Evolutionary conservation across 35 echinoderm and acorn worm species (phyloP), one percentile per base, ranked within the genome.

Genomic region (Chiridota heheva): DNA sequence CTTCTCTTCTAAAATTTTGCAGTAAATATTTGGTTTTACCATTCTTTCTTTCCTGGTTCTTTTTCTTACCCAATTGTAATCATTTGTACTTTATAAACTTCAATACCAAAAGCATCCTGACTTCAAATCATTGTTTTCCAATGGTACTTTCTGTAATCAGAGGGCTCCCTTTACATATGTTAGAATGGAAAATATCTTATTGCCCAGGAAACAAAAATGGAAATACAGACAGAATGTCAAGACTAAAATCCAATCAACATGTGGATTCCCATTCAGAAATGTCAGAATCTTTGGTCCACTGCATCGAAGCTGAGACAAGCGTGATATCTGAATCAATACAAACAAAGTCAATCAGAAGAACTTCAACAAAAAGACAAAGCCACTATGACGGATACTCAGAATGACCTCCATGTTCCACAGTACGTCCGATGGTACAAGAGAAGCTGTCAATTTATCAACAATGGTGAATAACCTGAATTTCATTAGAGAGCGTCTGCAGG

Each of bases 171-270:
- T n/a, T n/a, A n/a, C n/a, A n/a, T n/a, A n/a, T n/a, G n/a, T n/a
- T n/a, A n/a, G 70, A 20, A 41, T 63, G 46, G 40, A 60, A 30
- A 2, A 81, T 96, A 30, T 31, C 15, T 8, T 73, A 96, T 70
- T 53, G 70, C 15, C 61, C 73, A 38, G 86, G 45, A 27, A 36
- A 32, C 3, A 0, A 48, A 57, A 76, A 76, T 30, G 22, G 45
- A 2, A 76, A 56, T 8, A 48, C 72, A 36, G 72, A 55, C 22
- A 30, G 44, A 0, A 74, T 74, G 70, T 74, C 70, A 40, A 74
- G 41, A 40, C 13, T 7, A n/a, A n/a, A n/a, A n/a, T n/a, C n/a
- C n/a, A n/a, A n/a, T n/a, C n/a, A 63, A 8, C 25, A 63, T 63
- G 60, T 8, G 7, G 60, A 63, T 63, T 18, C 60, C 30, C 7